phyloP scores from a whole-genome alignment of 30 jellyfish, hydroid and myxozoan species.

The Aurelia coerulea region DNA sequence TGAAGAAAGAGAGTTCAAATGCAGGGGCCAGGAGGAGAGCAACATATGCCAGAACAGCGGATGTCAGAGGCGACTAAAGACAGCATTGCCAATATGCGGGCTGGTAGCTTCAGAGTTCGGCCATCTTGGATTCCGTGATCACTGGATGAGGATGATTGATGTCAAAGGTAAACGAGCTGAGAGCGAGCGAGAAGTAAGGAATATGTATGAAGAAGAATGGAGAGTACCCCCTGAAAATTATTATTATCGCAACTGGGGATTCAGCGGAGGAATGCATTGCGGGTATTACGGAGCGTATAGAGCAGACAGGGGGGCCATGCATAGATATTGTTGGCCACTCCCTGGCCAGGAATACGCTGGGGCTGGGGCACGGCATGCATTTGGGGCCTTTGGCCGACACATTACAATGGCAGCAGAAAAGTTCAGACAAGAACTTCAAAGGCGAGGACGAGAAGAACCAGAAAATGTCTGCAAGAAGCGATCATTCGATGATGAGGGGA shows the following conservation, averaged over 20 bases:
- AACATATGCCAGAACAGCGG: not conserved
- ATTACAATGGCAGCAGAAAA: constrained; percentile 24
- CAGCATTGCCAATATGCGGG: constrained; percentile 26
- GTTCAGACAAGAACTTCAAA: constrained; percentile 3
- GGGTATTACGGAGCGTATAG: constrained; percentile 3
- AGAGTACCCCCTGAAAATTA: not conserved
- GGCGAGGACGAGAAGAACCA: not conserved
- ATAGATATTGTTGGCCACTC: constrained; percentile 21
- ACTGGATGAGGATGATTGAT: constrained; percentile 14
- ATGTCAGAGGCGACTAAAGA: constrained; percentile 8
- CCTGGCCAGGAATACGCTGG: constrained; percentile 2
- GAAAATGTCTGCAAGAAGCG: not conserved
- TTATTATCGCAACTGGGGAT: constrained; percentile 4
- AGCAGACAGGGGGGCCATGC: not conserved
- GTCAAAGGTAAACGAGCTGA: not conserved
- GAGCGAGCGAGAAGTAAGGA: not conserved
- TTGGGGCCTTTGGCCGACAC: constrained; percentile 19
- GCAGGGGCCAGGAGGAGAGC: constrained; percentile 23
- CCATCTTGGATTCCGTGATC: constrained; percentile 59
- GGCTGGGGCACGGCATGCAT: not conserved
- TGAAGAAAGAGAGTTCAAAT: not conserved
- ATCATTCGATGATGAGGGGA: not conserved
- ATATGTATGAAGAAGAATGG: not conserved
- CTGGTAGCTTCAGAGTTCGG: constrained; percentile 43
- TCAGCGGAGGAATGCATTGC: not conserved